A percentile compares a stretch with the other conserved stretches of the same genome.
Evolutionary conservation across 2,113 vertebrate species (phyloP).

Genomic region (human (Homo sapiens)): DNA sequence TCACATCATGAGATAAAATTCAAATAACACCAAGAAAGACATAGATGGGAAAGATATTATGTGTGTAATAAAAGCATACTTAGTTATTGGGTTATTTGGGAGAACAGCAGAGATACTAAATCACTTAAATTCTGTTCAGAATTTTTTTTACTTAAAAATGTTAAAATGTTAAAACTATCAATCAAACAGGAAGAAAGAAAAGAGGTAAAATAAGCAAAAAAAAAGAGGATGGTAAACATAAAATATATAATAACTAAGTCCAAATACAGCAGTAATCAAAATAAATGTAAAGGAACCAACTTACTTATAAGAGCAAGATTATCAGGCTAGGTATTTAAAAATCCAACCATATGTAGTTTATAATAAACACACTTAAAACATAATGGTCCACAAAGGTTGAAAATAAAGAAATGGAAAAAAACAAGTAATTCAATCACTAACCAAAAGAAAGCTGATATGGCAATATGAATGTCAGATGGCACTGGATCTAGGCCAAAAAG

Average conservation of each 20-base stretch:
- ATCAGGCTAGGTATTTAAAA: not conserved
- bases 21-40: not conserved
- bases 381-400: not conserved
- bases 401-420: not conserved
- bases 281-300: not conserved
- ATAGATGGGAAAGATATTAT: not conserved
- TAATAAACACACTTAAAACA: not conserved
- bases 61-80: not conserved
- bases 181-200: not conserved
- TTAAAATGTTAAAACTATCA: not conserved
- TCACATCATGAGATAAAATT: not conserved
- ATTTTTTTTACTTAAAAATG: not conserved
- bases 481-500: not conserved
- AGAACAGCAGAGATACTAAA: not conserved
- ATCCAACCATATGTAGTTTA: not conserved
- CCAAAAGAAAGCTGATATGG: not conserved
- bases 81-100: not conserved
- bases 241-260: not conserved
- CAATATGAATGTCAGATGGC: not conserved
- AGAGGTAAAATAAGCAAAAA: not conserved
- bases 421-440: not conserved
- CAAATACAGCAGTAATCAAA: not conserved
- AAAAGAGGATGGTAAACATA: not conserved
- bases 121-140: constrained; percentile 3
- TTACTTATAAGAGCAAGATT: not conserved